These are phyloP conservation scores for Anarhynchus alexandrinus DNA, from an alignment of 2,113 vertebrate species.

Conservation along the genomic window DNA sequence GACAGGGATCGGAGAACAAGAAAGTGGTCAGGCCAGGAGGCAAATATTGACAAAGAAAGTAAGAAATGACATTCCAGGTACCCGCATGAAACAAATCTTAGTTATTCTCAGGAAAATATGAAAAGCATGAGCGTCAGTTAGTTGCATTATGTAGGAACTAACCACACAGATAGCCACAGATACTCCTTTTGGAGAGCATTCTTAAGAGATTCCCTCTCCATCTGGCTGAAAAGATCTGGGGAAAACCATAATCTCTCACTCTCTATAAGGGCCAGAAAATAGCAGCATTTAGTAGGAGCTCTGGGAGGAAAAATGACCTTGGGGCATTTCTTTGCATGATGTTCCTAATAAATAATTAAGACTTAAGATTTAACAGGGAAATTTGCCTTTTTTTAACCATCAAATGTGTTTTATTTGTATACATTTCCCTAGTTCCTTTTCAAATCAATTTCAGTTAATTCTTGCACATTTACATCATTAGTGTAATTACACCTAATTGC, in stretches of 20 bases:
- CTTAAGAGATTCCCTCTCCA: not conserved
- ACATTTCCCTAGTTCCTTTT: conserved; percentile 65
- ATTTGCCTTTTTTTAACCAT: not conserved
- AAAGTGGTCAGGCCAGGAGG: not conserved
- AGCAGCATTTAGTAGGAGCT: not conserved
- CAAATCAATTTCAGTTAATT: conserved; percentile 70
- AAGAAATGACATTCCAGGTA: not conserved
- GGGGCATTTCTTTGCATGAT: not conserved
- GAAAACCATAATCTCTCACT: not conserved
- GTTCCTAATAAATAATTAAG: not conserved
- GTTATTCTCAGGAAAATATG: not conserved
- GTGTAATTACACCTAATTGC: conserved; percentile 71
- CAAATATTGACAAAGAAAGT: not conserved
- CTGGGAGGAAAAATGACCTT: not conserved
- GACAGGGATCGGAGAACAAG: not conserved
- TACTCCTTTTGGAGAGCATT: not conserved
- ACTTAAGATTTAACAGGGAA: not conserved
- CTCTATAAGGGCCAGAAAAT: not conserved
- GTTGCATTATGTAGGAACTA: not conserved
- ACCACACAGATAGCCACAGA: not conserved
- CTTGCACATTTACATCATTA: conserved; percentile 66
- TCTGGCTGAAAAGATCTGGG: not conserved
- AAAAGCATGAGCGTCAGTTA: not conserved
- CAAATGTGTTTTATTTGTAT: conserved; percentile 52
- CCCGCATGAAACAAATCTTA: not conserved